phyloP scores from a whole-genome alignment of 2,113 vertebrate genomes.

The Amia ocellicauda region DNA sequence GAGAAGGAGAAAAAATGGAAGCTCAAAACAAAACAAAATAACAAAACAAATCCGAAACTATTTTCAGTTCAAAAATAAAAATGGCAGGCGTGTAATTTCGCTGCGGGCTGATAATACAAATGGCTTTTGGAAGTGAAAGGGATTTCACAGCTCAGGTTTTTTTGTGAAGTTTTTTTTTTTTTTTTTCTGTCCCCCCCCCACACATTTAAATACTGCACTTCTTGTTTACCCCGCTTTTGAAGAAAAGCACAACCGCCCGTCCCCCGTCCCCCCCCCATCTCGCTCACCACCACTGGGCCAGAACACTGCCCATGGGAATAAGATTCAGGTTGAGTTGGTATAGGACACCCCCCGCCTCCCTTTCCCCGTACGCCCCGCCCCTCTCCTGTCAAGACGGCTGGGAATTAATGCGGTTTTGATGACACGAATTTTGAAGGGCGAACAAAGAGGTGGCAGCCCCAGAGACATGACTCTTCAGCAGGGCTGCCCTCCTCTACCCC shows the following conservation, averaged over 20 bases:
- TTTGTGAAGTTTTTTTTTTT: slow-evolving; percentile 31
- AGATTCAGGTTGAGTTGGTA: slow-evolving; percentile 81
- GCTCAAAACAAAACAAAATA: too few species aligned
- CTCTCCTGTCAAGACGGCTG: slow-evolving; percentile 76
- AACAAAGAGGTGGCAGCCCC: slow-evolving; percentile 80
- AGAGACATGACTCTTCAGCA: slow-evolving; percentile 86
- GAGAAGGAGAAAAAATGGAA: too few species aligned
- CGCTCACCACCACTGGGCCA: slow-evolving; percentile 49
- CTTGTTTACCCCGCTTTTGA: slow-evolving; percentile 49
- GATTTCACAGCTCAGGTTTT: slow-evolving; percentile 45
- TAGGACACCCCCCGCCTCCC: slow-evolving; percentile 64
- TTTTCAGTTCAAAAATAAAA: slow-evolving; percentile 47
- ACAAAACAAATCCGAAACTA: not conserved
- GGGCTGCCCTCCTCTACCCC: slow-evolving; percentile 76
- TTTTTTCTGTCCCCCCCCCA: too few species aligned
- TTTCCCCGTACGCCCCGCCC: slow-evolving; percentile 22
- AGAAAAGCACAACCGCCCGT: slow-evolving; percentile 34
- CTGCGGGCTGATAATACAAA: slow-evolving; percentile 39
- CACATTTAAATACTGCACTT: slow-evolving; percentile 40
- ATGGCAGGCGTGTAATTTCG: slow-evolving; percentile 52
- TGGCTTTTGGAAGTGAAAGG: slow-evolving; percentile 45
- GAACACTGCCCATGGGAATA: slow-evolving; percentile 77
- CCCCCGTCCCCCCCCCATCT: slow-evolving; percentile 48
- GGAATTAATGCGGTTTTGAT: slow-evolving; percentile 94
- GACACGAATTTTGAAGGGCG: slow-evolving; percentile 80